phyloP scores from a whole-genome alignment of 2,888 invertebrate genomes.

The Drosophila rellima region DNA sequence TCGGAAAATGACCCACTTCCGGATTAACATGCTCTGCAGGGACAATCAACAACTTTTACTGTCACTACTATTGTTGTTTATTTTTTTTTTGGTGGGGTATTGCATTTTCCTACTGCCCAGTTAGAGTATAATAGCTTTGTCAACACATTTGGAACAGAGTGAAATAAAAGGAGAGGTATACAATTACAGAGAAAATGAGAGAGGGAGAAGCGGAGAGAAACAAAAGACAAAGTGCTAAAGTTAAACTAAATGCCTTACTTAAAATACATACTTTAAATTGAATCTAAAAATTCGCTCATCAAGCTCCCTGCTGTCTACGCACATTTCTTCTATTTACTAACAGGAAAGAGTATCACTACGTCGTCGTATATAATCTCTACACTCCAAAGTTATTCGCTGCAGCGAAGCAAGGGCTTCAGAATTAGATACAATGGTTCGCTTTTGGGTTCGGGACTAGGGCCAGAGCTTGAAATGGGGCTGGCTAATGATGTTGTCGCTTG shows the following conservation, averaged over 20 bases:
- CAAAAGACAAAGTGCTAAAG: too few species aligned
- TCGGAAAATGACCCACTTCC: constrained; percentile 79
- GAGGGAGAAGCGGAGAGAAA: neutral
- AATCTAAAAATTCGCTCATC: neutral
- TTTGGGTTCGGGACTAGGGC: constrained; percentile 1
- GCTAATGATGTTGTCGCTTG: constrained; percentile 70
- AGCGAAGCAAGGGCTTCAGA: constrained; percentile 25
- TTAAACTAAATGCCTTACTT: too few species aligned
- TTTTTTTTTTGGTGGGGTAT: constrained; percentile 11
- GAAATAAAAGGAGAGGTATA: neutral
- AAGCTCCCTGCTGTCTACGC: neutral
- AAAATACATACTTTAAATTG: neutral
- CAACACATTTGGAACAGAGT: neutral
- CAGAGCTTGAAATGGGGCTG: constrained; percentile 20
- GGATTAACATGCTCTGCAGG: constrained; percentile 66
- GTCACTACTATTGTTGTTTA: constrained; percentile 42
- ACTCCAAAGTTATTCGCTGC: constrained; percentile 3
- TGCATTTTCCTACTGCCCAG: constrained; percentile 8
- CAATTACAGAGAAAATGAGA: neutral
- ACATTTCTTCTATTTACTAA: neutral
- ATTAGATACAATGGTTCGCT: constrained; percentile 25
- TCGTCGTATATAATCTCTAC: neutral
- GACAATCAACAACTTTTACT: constrained; percentile 65
- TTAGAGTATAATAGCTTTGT: constrained; percentile 2
- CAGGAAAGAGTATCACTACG: constrained; percentile 18